Evolutionary conservation across 2,888 invertebrate species (phyloP), one percentile per base, ranked within the genome.

Genomic region (Pristionchus maxplancki): DNA sequence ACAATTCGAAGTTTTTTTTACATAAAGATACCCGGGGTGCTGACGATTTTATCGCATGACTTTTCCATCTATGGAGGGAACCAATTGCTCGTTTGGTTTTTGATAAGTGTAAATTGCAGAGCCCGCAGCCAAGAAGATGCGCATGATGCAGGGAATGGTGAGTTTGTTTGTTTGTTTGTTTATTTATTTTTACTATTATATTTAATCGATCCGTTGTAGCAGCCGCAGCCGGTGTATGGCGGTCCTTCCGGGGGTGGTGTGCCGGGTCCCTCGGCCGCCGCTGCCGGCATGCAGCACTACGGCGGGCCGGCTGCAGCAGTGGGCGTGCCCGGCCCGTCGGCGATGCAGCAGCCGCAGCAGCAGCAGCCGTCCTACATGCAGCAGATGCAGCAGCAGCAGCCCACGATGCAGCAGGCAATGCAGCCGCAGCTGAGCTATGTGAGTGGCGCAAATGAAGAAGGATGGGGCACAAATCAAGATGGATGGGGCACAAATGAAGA

Each of bases 101-200:
- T n/a, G n/a, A n/a, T n/a, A n/a, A n/a, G n/a, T n/a, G n/a, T n/a
- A n/a, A n/a, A n/a, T n/a, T n/a, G 24, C 67, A 62, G 90, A 90
- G 71, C 90, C 90, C 31, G 85, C 88, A 31, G 82, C 84, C n/a
- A 90, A 90, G 89, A 90, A 91, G 85, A 90, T 91, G 88, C 88
- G 90, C 31, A 87, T 87, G 87, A 48, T 71, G 71, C 48, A 20
- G 85, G 15, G n/a, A 24, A 28, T 50, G 58, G 31, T 44, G 15
- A 17, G 48, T 50, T 20, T 48, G 9, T 15, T 81, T 48, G 3
- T 48, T 1, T 40, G n/a, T n/a, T n/a, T 78, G 44, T 44, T 11
- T 44, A 44, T 44, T 44, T 44, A 44, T 44, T 6, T 44, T 44
- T 11, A 9, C 11, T 44, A 44, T 44, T 6, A 6, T 44, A 11